Percentiles rank a stretch among this genome's conserved stretches.
These are phyloP conservation scores for Urocyon cinereoargenteus DNA, from an alignment of 2,797 vertebrate species.

Conservation along the genomic window DNA sequence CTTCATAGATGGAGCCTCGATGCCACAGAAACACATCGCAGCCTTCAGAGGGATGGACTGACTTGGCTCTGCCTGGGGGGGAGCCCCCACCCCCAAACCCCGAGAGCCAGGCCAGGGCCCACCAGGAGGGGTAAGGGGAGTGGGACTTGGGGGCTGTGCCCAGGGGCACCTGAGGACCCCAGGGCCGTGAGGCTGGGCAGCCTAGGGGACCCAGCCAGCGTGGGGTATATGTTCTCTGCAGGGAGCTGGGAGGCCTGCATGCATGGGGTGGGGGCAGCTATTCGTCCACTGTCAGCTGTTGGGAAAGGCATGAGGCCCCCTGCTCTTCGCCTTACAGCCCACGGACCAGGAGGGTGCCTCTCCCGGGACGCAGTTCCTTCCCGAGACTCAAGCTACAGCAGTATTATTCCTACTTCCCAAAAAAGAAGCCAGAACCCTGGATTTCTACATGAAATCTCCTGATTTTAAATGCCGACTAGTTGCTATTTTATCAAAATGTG, in stretches of 20 bases:
- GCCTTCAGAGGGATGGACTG: not conserved
- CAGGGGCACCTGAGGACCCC: rapidly evolving
- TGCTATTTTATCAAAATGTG: constrained; percentile 17
- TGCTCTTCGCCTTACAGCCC: not conserved
- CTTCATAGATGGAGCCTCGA: rapidly evolving
- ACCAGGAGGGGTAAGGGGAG: not conserved
- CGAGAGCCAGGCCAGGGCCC: not conserved
- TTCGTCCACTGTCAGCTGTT: not conserved
- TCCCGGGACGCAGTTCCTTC: not conserved
- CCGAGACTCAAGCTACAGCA: not conserved
- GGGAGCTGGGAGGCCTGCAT: not conserved
- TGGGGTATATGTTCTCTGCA: rapidly evolving
- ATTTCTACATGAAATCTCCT: not conserved
- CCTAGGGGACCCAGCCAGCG: rapidly evolving
- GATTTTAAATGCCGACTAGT: constrained; percentile 54
- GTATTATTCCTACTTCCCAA: constrained; percentile 6
- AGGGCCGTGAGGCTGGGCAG: rapidly evolving
- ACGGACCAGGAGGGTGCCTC: not conserved
- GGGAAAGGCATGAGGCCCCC: not conserved
- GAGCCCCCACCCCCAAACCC: not conserved
- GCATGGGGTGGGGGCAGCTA: rapidly evolving
- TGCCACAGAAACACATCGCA: rapidly evolving
- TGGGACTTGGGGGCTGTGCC: not conserved
- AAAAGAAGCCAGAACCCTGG: constrained; percentile 58
- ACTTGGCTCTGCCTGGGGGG: not conserved